These are phyloP conservation scores for Sussaba pulchella DNA, from an alignment of 2,888 invertebrate species.

Conservation along the genomic window DNA sequence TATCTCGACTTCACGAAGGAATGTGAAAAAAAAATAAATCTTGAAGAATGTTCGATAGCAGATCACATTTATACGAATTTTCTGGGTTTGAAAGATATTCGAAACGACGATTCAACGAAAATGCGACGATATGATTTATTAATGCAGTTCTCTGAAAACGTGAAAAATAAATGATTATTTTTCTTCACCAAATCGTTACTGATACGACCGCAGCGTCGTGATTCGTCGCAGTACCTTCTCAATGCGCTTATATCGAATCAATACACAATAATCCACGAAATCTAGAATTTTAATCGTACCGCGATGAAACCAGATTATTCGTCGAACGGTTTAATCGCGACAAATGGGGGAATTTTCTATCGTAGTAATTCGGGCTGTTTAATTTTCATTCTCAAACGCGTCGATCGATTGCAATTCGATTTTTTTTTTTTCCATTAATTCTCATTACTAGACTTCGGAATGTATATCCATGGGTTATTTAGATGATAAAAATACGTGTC, in stretches of 20 bases:
- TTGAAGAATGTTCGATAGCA: too few relatives aligned
- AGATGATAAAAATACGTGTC: slow-evolving; percentile 50
- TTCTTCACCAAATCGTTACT: background rate
- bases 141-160: too few relatives aligned
- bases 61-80: too few relatives aligned
- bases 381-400: slow-evolving; percentile 18
- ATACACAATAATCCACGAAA: slow-evolving; percentile 49
- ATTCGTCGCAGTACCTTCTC: background rate
- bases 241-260: slow-evolving; percentile 51
- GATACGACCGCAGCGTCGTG: background rate
- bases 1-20: too few relatives aligned
- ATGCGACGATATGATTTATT: too few relatives aligned
- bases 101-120: too few relatives aligned
- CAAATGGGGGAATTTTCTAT: slow-evolving; percentile 40
- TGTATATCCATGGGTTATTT: slow-evolving; percentile 46
- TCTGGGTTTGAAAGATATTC: too few relatives aligned
- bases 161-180: too few relatives aligned
- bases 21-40: too few relatives aligned
- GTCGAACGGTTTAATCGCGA: slow-evolving; percentile 14
- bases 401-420: background rate
- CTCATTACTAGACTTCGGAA: slow-evolving; percentile 18
- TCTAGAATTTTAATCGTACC: slow-evolving; percentile 56
- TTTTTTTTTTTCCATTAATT: slow-evolving; percentile 17
- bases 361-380: slow-evolving; percentile 18
- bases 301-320: background rate